A percentile compares a stretch with the other conserved stretches of the same genome.
Evolutionary conservation across 2,797 vertebrate species (phyloP).

Genomic region (Enteromius viviparus): DNA sequence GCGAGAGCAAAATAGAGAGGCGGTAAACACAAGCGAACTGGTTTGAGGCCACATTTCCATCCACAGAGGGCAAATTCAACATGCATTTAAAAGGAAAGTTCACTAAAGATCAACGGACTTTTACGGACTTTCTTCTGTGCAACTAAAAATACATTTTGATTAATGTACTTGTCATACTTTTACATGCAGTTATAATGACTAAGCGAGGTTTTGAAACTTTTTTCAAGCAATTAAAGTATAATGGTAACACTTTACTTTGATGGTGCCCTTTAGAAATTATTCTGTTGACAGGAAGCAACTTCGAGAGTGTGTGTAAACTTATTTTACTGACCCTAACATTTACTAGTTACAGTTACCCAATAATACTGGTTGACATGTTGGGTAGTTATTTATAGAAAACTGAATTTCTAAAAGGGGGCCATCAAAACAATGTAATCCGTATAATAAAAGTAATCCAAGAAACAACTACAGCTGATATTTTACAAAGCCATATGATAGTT

Average conservation of each 20-base stretch:
- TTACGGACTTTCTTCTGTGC: not conserved
- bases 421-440: not conserved
- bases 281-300: not conserved
- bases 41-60: constrained; percentile 48
- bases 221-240: not conserved
- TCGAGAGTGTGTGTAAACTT: not conserved
- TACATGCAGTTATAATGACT: not conserved
- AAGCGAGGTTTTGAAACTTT: not conserved
- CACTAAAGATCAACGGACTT: not conserved
- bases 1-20: constrained; percentile 8
- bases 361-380: not conserved
- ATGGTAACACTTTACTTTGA: not conserved
- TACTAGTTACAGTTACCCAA: not conserved
- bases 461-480: not conserved
- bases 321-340: not conserved
- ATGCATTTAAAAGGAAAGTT: constrained; percentile 25
- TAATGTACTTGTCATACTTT: not conserved
- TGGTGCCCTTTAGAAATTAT: not conserved
- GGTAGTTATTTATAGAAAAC: not conserved
- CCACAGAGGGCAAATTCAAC: constrained; percentile 47
- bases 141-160: not conserved
- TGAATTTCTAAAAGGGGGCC: not conserved
- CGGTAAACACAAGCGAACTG: not conserved
- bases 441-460: not conserved
- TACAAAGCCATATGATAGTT: not conserved